These are phyloP conservation scores for Florisuga fusca DNA, from an alignment of 2,797 vertebrate genomes.

Conservation along the genomic window DNA sequence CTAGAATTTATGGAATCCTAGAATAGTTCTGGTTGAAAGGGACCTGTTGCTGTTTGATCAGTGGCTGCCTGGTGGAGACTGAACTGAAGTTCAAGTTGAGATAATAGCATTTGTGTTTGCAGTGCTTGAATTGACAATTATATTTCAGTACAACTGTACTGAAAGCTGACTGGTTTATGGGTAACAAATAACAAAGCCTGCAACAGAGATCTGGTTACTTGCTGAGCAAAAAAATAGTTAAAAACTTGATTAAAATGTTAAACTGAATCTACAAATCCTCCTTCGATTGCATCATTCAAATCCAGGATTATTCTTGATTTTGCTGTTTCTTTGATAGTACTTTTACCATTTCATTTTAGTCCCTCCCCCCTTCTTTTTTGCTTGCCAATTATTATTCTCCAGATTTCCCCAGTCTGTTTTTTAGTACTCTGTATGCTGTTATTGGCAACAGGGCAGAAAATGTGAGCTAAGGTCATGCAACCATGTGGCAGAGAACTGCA, in stretches of 20 bases:
- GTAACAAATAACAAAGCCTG: not conserved
- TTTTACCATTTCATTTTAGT: not conserved
- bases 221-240: not conserved
- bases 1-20: not conserved
- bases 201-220: not conserved
- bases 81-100: not conserved
- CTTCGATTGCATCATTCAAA: not conserved
- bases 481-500: not conserved
- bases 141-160: not conserved
- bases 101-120: not conserved
- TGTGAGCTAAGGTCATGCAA: not conserved
- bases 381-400: not conserved
- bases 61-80: not conserved
- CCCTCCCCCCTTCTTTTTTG: not conserved
- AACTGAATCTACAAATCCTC: not conserved
- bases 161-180: not conserved
- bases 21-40: not conserved
- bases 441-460: not conserved
- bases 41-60: not conserved
- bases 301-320: not conserved
- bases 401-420: not conserved
- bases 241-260: not conserved
- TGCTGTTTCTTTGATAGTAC: not conserved
- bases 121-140: not conserved
- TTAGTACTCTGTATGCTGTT: not conserved